Evolutionary conservation across 2,113 vertebrate genomes (phyloP).

Genomic region (Phasianus colchicus): DNA sequence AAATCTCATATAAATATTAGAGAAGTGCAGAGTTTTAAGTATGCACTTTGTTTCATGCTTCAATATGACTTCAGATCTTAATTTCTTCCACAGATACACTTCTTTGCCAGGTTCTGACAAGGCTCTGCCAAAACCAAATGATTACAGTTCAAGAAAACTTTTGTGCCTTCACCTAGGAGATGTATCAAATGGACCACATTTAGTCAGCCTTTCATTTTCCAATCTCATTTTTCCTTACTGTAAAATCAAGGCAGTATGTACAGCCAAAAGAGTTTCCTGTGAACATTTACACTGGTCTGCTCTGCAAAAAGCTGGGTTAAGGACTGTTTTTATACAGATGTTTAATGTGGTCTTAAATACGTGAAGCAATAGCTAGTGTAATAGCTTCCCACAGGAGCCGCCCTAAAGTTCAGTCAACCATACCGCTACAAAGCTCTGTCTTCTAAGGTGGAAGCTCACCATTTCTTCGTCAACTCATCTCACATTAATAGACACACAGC

Average conservation of each 20-base stretch:
- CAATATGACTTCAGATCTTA: constrained; percentile 6
- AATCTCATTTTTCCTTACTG: neutral
- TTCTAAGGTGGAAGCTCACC: neutral
- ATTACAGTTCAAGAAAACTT: neutral
- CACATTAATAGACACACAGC: neutral
- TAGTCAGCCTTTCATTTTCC: neutral
- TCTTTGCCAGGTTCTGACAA: constrained; percentile 23
- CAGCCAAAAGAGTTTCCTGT: neutral
- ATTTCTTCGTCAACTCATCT: neutral
- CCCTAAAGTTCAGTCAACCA: neutral
- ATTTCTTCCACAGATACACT: neutral
- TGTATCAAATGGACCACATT: neutral
- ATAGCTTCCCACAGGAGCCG: neutral
- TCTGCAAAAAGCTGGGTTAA: neutral
- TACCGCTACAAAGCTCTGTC: neutral
- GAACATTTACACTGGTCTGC: neutral
- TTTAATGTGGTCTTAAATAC: neutral
- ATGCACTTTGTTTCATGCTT: neutral
- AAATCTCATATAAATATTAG: constrained; percentile 7
- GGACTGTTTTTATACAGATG: neutral
- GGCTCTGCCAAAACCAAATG: neutral
- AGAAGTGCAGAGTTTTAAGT: neutral
- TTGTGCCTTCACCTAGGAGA: neutral
- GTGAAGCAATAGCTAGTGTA: neutral
- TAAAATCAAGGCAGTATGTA: neutral